phyloP scores from a whole-genome alignment of 2,113 vertebrate genomes.

The Calidris pygmaea region DNA sequence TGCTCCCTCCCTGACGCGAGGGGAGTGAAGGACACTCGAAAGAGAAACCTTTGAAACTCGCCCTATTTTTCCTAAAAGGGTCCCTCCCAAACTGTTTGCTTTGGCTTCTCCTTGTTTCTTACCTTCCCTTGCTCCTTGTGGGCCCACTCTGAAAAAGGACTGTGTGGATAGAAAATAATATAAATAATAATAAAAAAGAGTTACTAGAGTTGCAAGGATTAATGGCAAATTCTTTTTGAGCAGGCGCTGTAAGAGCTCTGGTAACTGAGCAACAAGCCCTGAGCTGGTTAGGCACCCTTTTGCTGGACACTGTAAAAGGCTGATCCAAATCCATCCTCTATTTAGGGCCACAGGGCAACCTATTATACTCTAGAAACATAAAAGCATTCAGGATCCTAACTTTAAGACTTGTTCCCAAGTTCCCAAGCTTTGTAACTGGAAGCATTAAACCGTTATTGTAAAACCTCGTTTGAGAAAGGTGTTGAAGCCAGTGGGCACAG shows the following conservation, averaged over 20 bases:
- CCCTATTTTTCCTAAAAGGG: neutral
- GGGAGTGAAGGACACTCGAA: neutral
- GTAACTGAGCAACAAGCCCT: neutral
- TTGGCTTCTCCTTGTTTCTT: neutral
- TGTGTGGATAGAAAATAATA: neutral
- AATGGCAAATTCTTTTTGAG: neutral
- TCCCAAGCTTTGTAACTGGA: neutral
- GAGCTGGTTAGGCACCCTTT: neutral
- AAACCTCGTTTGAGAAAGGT: neutral
- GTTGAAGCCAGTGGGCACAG: neutral
- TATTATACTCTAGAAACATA: neutral
- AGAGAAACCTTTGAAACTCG: neutral
- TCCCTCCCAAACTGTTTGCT: neutral
- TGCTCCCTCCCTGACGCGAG: neutral
- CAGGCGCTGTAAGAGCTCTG: neutral
- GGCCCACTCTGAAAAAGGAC: neutral
- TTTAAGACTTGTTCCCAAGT: neutral
- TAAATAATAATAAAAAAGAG: neutral
- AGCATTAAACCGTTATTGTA: neutral
- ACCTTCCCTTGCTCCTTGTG: neutral
- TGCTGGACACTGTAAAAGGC: neutral
- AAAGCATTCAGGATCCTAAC: neutral
- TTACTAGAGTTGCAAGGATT: neutral
- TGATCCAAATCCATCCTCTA: neutral
- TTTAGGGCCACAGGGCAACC: neutral